Base-by-base conservation (phyloP, 2,113 vertebrate species). In the Nettapus auritus region DNA sequence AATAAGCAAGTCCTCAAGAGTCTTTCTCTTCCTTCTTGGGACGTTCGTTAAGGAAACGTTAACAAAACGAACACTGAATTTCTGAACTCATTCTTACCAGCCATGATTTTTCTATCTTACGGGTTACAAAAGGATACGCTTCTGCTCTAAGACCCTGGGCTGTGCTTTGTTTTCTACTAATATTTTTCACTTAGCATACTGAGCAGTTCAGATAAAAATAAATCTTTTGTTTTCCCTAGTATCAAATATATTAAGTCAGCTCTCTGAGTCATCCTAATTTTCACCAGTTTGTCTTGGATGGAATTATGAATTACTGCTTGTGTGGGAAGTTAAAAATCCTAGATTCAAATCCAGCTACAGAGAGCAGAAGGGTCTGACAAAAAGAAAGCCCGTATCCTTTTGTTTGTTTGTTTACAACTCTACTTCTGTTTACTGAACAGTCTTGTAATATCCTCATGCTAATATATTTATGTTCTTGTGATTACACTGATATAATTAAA, bases 241-340 rank as follows among this genome's bases (percentile, higher is more conserved):
- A 3, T 85, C 53, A 86, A 63, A n/a, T 38, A 15, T 13, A 40
- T 52, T 60, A 36, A 13, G n/a, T 70, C 40, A 82, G 53, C 64
- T 68, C 71, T 84, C 63, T 50, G 73, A 85, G 55, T 46, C 55
- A 44, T 71, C 31, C 34, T 57, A 53, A 76, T n/a, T 87, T 89
- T 31, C 8, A 33, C 25, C 6, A 2, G 16, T 46, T 85, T 67
- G 31, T 86, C 40, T 76, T 19, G 63, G 84, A 57, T 31, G 15
- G 52, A 77, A 64, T 38, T 9, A 67, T 69, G 50, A 56, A 90
- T 95, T 94, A 77, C 71, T 94, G 34, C 38, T 91, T 91, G 93
- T 73, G 76, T 91, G 26, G 89, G n/a, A 97, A 80, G 64, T 88
- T 96, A 82, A 87, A 95, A 70, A 6, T 29, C 6, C 7, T 8